Evolutionary conservation across 1,140 invertebrate species (phyloP), one percentile per base, ranked within the genome.

Genomic region (Caenorhabditis tropicalis): DNA sequence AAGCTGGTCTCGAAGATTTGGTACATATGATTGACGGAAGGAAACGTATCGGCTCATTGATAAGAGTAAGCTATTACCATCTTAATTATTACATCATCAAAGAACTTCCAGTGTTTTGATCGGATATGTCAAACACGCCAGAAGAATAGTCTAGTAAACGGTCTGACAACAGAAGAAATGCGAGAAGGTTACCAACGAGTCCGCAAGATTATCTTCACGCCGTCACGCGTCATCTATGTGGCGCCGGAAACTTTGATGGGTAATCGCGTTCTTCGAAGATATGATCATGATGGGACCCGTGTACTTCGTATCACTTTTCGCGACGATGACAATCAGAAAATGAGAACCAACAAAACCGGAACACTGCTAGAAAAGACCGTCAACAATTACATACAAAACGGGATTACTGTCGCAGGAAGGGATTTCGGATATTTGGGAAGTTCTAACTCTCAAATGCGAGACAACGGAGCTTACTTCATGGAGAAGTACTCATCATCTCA

Each of bases 381-480:
- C 19, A 43, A 84, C 19, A 36, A 9, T 2, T 53, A 27, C 33
- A 15, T 84, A 10, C 9, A n/a, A 3, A 27, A 43, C 19, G 79
- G 33, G 19, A 49, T 80, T 33, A 80, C 43, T 1, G 36, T 84
- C 2, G 51, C 83, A n/a, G 49, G 49, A 36, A 46, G 21, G 9
- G 33, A 48, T 48, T 86, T 86, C 79, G 70, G 86, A 15, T 88
- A 89, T 85, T 49, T 91, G 9, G 90, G 89, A 29, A 86, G 85
- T 33, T 91, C 90, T 10, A 87, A 90, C 33, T 91, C 90, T 21
- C 90, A 91, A 58, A 74, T 91, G 58, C 39, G 90, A 36, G 90
- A 91, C 27, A 88, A 88, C 82, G 90, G 90, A 19, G 82, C 83
- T 12, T 91, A 86, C 36, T 88, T 91, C 65, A 90, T 65, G 82